phyloP scores from a whole-genome alignment of 2,113 vertebrate genomes.

The Dryoscopus gambensis region DNA sequence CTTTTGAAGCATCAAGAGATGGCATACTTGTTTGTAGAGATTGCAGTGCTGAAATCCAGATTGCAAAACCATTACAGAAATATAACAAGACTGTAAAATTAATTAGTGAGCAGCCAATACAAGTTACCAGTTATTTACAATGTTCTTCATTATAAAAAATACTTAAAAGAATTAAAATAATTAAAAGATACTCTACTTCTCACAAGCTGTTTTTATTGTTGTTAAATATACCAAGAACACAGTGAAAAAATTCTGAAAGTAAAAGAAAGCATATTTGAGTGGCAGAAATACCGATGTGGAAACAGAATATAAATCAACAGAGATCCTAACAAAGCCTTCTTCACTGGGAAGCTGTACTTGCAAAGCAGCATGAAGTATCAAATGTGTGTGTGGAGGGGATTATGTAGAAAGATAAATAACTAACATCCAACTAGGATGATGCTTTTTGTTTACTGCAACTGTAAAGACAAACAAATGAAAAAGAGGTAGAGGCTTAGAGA shows the following conservation, averaged over 20 bases:
- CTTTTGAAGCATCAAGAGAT: slow-evolving; percentile 38
- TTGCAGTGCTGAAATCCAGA: slow-evolving; percentile 70
- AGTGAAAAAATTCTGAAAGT: not conserved
- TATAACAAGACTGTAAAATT: not conserved
- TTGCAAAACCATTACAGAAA: not conserved
- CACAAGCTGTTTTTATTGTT: not conserved
- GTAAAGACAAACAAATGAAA: not conserved
- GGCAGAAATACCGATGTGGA: not conserved
- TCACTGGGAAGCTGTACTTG: not conserved
- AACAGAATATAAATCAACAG: not conserved
- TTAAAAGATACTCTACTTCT: not conserved
- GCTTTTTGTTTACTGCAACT: not conserved
- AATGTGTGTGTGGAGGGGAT: not conserved
- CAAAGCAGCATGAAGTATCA: not conserved
- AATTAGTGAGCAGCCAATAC: not conserved
- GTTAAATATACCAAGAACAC: not conserved
- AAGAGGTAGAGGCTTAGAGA: not conserved
- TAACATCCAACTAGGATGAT: not conserved
- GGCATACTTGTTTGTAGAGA: slow-evolving; percentile 58
- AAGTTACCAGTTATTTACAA: not conserved
- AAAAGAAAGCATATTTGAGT: not conserved
- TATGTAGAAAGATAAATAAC: not conserved
- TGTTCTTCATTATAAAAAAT: not conserved
- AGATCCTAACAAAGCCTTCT: not conserved
- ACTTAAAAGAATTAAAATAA: not conserved